Base-by-base conservation (phyloP, 2,888 invertebrate genomes). In the Diadegma fenestrale region DNA sequence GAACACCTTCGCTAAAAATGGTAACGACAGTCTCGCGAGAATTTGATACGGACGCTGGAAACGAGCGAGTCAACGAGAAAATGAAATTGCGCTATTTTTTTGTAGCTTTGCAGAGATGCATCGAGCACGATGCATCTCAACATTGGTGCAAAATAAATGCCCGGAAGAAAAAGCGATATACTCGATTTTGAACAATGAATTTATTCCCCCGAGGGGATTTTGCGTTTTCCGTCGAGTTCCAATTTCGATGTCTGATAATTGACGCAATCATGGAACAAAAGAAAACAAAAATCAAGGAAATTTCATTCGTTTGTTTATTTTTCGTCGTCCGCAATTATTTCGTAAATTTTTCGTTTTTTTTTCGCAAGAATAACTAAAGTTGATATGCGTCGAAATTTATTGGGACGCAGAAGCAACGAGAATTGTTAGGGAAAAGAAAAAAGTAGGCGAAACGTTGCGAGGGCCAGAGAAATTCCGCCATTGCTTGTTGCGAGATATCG, bases 401-500 rank as follows among this genome's bases (percentile, higher is more conserved):
- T 2, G 2, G 2, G 8, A 51, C 19, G 2, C 19, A 51, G 6
- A 19, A 19, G 22, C 14, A 51, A n/a, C 5, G 17, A 37, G 10
- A 17, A 51, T 37, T 8, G 19, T 0, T 19, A 6, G 3, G 43
- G 22, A 8, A 37, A 51, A 22, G n/a, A n/a, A 22, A 30, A 64
- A 48, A 8, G 5, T 30, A 73, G 72, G 8, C 17, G 37, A 63
- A 43, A 69, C 58, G 33, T 37, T 54, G 37, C 69, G 58, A 51
- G 80, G 81, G 79, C 75, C 72, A 64, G 69, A 83, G 10, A 76
- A 71, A n/a, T n/a, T 82, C 82, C 84, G 85, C 87, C 85, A 87
- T 88, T 87, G 85, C 82, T 87, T 87, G 87, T 88, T 84, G 88
- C 82, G 66, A 78, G 80, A 54, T n/a, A n/a, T n/a, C n/a, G n/a